A percentile compares a stretch with the other conserved stretches of the same genome.
These are phyloP conservation scores for Scelioninae gen. 2 DNA, from an alignment of 2,888 invertebrate genomes.

Conservation along the genomic window DNA sequence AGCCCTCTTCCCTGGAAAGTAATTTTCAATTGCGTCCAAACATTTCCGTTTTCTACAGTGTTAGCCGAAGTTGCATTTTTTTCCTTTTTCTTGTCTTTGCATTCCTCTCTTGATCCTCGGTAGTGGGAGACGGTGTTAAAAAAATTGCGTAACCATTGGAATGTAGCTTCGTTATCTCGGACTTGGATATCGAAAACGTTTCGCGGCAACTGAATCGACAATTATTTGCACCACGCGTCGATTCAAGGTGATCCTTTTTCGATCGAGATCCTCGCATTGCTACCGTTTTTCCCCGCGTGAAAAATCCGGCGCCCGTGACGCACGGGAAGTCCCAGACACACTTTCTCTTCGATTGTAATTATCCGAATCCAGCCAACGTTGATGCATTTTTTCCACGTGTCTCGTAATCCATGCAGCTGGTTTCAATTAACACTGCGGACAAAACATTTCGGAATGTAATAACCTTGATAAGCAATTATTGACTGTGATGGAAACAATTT, in stretches of 20 bases:
- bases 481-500: no score
- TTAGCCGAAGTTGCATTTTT: slow-evolving; percentile 13
- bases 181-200: slow-evolving; percentile 15
- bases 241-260: slow-evolving; percentile 49
- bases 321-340: slow-evolving; percentile 45
- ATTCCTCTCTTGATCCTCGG: background rate
- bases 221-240: slow-evolving; percentile 26
- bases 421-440: no score
- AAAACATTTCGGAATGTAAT: no score
- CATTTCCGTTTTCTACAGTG: slow-evolving; percentile 26
- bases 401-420: slow-evolving; percentile 11
- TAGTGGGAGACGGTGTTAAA: background rate
- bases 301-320: slow-evolving; percentile 32
- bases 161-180: slow-evolving; percentile 22
- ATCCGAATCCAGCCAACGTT: slow-evolving; percentile 25
- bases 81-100: background rate
- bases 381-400: slow-evolving; percentile 15
- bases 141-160: slow-evolving; percentile 28
- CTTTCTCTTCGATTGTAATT: slow-evolving; percentile 51
- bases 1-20: slow-evolving; percentile 34
- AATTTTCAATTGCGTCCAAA: slow-evolving; percentile 35
- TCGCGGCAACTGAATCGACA: slow-evolving; percentile 18
- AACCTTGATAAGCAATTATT: no score
- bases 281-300: slow-evolving; percentile 31
- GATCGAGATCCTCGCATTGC: slow-evolving; percentile 30